Base-by-base conservation (phyloP, 2,888 invertebrate genomes). In the Hermodice carunculata region DNA sequence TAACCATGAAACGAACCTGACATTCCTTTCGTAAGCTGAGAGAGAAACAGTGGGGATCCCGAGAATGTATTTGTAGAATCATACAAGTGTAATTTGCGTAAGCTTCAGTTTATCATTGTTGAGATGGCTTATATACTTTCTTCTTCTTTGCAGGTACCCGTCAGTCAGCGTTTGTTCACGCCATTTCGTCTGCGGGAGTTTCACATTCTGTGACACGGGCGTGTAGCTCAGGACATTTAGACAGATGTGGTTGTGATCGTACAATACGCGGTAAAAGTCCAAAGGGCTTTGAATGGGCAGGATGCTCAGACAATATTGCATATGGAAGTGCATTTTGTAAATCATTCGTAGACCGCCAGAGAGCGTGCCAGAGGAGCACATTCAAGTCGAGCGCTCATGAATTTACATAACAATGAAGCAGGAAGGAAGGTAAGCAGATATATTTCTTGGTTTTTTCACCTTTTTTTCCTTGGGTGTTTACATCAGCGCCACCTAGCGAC, bases 101-200 rank as follows among this genome's bases (percentile, higher is more conserved):
- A n/a, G n/a, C n/a, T n/a, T n/a, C n/a, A n/a, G n/a, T n/a, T n/a
- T n/a, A n/a, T n/a, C n/a, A n/a, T n/a, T n/a, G n/a, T n/a, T n/a
- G n/a, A n/a, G n/a, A n/a, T n/a, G n/a, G n/a, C n/a, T n/a, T n/a
- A n/a, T n/a, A n/a, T n/a, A n/a, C n/a, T n/a, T n/a, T n/a, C n/a
- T n/a, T n/a, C n/a, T n/a, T n/a, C n/a, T n/a, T 62, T 61, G 4
- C 89, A 96, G 96, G 94, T 74, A 95, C 94, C 67, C 90, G 93
- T 73, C 97, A 98, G 86, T 95, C 97, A 6, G 96, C 97, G 49
- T 97, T 94, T 87, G 94, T 95, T 0, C 97, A 98, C 87, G 96
- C 97, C 59, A 92, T 97, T 80, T 92, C 94, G 64, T 92, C 95
- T 60, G 97, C 97, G 0, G 98, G 96, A n/a, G 95, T 96, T 59